A percentile compares a stretch with the other conserved stretches of the same genome.
phyloP scores from a whole-genome alignment of 30 jellyfish, hydroid and myxozoan species.

The Sanderia malayensis region DNA sequence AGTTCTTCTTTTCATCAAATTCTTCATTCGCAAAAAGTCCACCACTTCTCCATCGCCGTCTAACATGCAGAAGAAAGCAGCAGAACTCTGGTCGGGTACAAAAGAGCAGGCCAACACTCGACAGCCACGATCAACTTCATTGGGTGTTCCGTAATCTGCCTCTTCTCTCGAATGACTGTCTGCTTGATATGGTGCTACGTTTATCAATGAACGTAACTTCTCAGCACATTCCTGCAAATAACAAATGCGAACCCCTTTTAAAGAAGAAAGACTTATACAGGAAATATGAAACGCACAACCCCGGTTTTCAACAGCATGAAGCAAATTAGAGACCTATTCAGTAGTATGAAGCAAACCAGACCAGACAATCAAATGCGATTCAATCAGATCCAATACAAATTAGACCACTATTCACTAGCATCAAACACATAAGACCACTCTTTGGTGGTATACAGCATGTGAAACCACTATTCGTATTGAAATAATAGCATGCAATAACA shows the following conservation, averaged over 20 bases:
- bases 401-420: no score
- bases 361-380: no score
- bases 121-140: slow-evolving; percentile 75
- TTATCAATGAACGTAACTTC: slow-evolving; percentile 60
- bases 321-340: no score
- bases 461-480: no score
- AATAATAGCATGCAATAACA: no score
- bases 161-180: slow-evolving; percentile 68
- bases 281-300: no score
- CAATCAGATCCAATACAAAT: no score
- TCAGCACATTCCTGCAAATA: slow-evolving; percentile 51
- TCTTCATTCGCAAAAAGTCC: slow-evolving; percentile 78
- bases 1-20: slow-evolving; percentile 63
- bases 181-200: slow-evolving; percentile 91
- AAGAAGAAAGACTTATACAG: no score
- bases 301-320: no score
- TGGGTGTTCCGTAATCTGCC: slow-evolving; percentile 49
- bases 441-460: no score
- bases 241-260: not conserved
- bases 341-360: no score
- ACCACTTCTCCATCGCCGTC: slow-evolving; percentile 94
- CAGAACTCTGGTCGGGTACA: slow-evolving; percentile 72
- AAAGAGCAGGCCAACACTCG: slow-evolving; percentile 85
- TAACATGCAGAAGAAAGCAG: slow-evolving; percentile 79
- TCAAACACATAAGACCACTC: no score